phyloP scores from a whole-genome alignment of 2,888 invertebrate genomes.

The Drosophila putrida region DNA sequence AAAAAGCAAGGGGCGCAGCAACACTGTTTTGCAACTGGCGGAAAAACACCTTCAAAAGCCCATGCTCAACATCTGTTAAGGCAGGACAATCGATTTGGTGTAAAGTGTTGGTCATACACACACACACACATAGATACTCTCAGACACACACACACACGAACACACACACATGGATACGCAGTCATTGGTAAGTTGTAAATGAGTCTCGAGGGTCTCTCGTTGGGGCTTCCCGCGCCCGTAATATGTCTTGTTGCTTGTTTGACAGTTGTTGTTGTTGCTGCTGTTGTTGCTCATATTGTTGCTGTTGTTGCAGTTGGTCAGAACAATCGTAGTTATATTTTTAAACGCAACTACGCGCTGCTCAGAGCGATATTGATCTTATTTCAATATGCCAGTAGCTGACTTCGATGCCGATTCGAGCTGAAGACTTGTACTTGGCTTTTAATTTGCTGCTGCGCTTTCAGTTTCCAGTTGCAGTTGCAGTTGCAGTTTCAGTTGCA shows the following conservation, averaged over 20 bases:
- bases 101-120: conserved; percentile 66
- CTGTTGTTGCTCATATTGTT: conserved; percentile 27
- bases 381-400: conserved; percentile 74
- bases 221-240: conserved; percentile 69
- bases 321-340: conserved; percentile 78
- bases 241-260: conserved; percentile 73
- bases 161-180: conserved; percentile 20
- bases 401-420: conserved; percentile 39
- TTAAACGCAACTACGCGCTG: conserved; percentile 78
- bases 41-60: conserved; percentile 73
- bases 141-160: conserved; percentile 25
- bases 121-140: conserved; percentile 37
- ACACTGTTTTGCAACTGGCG: conserved; percentile 57
- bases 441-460: conserved; percentile 73
- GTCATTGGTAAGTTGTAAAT: conserved; percentile 74
- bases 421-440: conserved; percentile 49
- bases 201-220: conserved; percentile 70
- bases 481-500: conserved; percentile 42
- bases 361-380: conserved; percentile 75
- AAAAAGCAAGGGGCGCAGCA: conserved; percentile 12
- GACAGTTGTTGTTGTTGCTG: conserved; percentile 57
- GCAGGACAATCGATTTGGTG: conserved; percentile 77
- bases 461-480: conserved; percentile 24
- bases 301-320: conserved; percentile 33
- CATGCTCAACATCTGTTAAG: conserved; percentile 78